These are phyloP conservation scores for Cuniculus paca DNA, from an alignment of 2,797 vertebrate species.

Conservation along the genomic window DNA sequence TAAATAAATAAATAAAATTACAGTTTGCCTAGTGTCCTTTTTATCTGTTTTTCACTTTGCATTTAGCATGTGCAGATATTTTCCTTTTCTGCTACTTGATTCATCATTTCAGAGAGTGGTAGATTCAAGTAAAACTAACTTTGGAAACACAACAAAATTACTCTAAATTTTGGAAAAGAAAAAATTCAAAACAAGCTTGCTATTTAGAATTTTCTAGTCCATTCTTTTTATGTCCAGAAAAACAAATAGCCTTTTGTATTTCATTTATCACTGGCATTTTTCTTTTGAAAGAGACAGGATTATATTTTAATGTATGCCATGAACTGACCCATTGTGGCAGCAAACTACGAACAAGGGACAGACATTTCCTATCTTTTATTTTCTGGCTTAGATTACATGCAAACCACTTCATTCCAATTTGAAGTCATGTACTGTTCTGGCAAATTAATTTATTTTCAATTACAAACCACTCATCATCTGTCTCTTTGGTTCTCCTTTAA, in stretches of 20 bases:
- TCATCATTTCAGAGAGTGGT: background rate
- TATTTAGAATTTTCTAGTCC: conserved; percentile 39
- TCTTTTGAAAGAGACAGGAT: conserved; percentile 15
- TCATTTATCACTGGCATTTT: background rate
- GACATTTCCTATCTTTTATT: background rate
- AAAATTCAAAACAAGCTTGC: conserved; percentile 15
- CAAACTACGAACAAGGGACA: background rate
- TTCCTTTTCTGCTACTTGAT: conserved; percentile 24
- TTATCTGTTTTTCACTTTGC: background rate
- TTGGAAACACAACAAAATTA: background rate
- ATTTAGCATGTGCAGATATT: background rate
- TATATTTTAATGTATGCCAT: background rate
- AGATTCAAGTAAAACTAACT: background rate
- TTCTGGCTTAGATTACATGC: background rate
- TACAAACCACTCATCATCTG: conserved; percentile 40
- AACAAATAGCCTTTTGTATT: background rate
- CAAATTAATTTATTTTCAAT: conserved; percentile 63
- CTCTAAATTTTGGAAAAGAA: conserved; percentile 10
- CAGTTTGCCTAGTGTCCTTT: background rate
- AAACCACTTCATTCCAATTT: conserved; percentile 37
- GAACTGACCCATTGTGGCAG: background rate
- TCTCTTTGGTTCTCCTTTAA: conserved; percentile 38
- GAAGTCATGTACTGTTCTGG: background rate
- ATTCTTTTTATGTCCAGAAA: background rate
- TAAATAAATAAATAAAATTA: background rate